Evolutionary conservation across 2,113 vertebrate genomes (phyloP), one percentile per base, ranked within the genome.

Genomic region (Camarhynchus parvulus): DNA sequence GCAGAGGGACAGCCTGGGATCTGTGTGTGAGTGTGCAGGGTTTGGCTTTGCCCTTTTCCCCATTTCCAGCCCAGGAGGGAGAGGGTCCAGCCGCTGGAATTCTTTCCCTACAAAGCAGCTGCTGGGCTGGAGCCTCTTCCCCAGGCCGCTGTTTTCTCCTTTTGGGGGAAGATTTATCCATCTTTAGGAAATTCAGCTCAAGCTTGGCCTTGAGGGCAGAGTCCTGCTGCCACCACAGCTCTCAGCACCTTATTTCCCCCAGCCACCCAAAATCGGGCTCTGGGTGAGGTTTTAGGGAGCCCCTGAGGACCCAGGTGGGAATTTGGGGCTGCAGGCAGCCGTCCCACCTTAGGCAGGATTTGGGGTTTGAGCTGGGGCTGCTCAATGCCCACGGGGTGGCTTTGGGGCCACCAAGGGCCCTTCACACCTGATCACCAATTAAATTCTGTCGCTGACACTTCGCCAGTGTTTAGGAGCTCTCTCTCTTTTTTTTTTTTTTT

Each of bases 231-330:
- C 44, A 58, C 20, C 52, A 2, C 37, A 4, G 27, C n/a, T 49
- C 19, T 10, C 5, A 28, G 33, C 81, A 12, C 28, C 44, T 11
- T 3, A 3, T 49, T 44, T 47, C 15, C 67, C 53, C 10, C 39
- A 24, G 5, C 5, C 39, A 1, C 2, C 10, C 5, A 7, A 69
- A 83, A 15, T 2, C 0, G 0, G 9, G 9, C 3, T 5, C 41
- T 75, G 13, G 23, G 0, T 10, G 39, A 11, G 39, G 2, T 52
- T 85, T 68, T 0, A 0, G 10, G 47, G 62, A 2, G 2, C 3
- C 0, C 6, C 11, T 47, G 69, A 8, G 35, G 42, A 5, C 4
- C 58, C 1, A 0, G 24, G 22, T 30, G 69, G 50, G 35, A 2
- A 8, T 30, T 2, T 0, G 28, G 46, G 87, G 17, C 24, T 16